A percentile compares a stretch with the other conserved stretches of the same genome.
phyloP scores from a whole-genome alignment of 2,888 invertebrate species.

The Tipula vernalis region DNA sequence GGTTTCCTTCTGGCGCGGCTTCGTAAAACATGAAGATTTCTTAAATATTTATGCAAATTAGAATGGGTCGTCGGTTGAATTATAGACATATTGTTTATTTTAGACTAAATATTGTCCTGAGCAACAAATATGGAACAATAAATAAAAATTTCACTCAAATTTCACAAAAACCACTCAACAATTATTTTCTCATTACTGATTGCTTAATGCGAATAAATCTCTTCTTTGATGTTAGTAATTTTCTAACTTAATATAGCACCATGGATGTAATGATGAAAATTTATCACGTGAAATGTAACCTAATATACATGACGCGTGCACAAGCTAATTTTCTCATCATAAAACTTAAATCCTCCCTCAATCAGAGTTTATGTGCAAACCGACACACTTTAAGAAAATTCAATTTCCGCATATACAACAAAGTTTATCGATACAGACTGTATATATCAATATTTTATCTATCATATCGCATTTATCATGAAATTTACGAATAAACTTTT shows the following conservation, averaged over 20 bases:
- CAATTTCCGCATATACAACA: not conserved
- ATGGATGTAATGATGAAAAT: not conserved
- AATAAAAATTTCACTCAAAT: not conserved
- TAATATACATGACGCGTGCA: not conserved
- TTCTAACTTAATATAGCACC: not conserved
- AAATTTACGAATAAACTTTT: not conserved
- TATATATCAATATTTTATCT: not conserved
- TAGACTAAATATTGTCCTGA: not conserved
- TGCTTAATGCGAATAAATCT: not conserved
- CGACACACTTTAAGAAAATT: not conserved
- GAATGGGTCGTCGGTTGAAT: not conserved
- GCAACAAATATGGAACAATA: no score
- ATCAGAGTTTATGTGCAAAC: not conserved
- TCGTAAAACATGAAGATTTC: not conserved
- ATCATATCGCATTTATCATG: not conserved
- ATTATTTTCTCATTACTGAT: not conserved
- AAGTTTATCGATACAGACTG: not conserved
- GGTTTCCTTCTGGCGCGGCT: not conserved
- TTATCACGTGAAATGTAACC: not conserved
- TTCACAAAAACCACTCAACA: not conserved
- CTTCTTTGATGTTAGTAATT: not conserved
- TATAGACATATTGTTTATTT: not conserved
- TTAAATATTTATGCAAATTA: not conserved
- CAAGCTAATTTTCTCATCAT: not conserved
- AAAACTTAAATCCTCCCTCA: not conserved